phyloP scores from a whole-genome alignment of 2,888 invertebrate genomes.

The Campoletis raptor region DNA sequence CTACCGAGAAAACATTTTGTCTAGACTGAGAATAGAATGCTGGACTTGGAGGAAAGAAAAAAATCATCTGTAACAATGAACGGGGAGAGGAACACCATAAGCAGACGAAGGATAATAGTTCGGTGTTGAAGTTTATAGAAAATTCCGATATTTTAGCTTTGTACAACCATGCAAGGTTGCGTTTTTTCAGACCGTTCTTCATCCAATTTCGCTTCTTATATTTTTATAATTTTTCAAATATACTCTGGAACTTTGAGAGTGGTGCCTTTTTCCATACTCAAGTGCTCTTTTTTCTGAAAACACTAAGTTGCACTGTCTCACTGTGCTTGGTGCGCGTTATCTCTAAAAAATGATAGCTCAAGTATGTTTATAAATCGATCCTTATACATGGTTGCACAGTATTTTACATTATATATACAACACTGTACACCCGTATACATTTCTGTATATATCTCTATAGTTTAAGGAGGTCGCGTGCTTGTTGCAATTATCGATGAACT shows the following conservation, averaged over 20 bases:
- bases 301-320: slow-evolving; percentile 28
- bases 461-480: slow-evolving; percentile 66
- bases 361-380: slow-evolving; percentile 4
- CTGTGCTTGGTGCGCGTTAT: slow-evolving; percentile 35
- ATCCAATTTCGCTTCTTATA: not conserved
- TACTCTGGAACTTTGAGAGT: not conserved
- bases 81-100: slow-evolving; percentile 24
- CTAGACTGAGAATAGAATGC: slow-evolving; percentile 53
- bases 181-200: not conserved
- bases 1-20: slow-evolving; percentile 66
- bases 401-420: slow-evolving; percentile 6
- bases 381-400: not conserved
- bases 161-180: slow-evolving; percentile 14
- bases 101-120: slow-evolving; percentile 41
- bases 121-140: slow-evolving; percentile 34
- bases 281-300: slow-evolving; percentile 8
- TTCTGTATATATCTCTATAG: not conserved
- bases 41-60: slow-evolving; percentile 30
- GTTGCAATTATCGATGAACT: slow-evolving; percentile 71
- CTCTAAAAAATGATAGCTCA: slow-evolving; percentile 15
- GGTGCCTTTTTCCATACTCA: not conserved
- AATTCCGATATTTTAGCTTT: slow-evolving; percentile 12
- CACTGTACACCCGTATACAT: not conserved
- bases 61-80: slow-evolving; percentile 52
- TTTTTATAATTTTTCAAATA: not conserved